phyloP scores from a whole-genome alignment of 2,888 invertebrate genomes.

The Hypena proboscidalis region DNA sequence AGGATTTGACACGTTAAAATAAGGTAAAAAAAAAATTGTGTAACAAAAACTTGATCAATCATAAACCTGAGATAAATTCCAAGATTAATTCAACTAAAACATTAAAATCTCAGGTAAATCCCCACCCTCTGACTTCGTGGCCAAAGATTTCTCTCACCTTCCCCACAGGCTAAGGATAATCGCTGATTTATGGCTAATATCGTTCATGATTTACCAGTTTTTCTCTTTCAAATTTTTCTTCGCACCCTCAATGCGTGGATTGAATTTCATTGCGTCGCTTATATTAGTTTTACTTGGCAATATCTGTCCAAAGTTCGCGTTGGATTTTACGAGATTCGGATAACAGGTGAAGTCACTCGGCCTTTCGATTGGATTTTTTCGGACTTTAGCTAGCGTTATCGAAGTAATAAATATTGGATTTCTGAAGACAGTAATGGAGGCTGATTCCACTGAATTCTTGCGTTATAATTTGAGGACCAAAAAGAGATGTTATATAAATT shows the following conservation, averaged over 20 bases:
- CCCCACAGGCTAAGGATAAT: constrained; percentile 57
- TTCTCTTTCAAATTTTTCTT: constrained; percentile 46
- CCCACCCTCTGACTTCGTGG: constrained; percentile 28
- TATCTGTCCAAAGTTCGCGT: constrained; percentile 27
- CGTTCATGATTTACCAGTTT: constrained; percentile 63
- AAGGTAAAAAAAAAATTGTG: no score
- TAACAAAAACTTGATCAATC: no score
- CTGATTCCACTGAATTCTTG: no score
- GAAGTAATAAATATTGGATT: no score
- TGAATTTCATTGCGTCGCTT: constrained; percentile 48
- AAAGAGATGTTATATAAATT: no score
- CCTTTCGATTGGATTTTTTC: constrained; percentile 1
- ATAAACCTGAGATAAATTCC: no score
- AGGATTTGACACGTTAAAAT: constrained; percentile 46
- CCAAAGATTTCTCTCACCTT: constrained; percentile 50
- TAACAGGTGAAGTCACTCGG: background rate
- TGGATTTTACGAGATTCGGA: constrained; percentile 7
- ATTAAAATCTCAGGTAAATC: no score
- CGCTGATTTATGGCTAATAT: constrained; percentile 70
- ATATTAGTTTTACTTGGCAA: constrained; percentile 27
- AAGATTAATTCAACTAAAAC: no score
- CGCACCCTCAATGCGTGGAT: constrained; percentile 45
- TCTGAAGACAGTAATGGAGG: no score
- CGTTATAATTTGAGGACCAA: no score
- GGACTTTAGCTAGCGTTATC: no score